A percentile compares a stretch with the other conserved stretches of the same genome.
These are phyloP conservation scores for Drosophila ezoana DNA, from an alignment of 2,888 invertebrate species.

Conservation along the genomic window DNA sequence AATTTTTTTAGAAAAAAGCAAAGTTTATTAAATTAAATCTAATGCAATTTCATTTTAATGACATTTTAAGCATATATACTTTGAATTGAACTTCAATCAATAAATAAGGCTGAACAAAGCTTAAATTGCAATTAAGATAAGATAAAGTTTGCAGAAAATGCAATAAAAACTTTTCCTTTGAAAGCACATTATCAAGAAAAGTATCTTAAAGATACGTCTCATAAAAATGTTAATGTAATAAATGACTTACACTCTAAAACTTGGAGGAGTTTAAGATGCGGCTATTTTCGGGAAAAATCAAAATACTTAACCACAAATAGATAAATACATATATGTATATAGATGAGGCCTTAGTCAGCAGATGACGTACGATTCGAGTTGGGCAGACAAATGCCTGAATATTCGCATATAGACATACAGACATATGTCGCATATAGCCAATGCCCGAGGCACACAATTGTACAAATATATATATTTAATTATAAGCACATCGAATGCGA, in stretches of 20 bases:
- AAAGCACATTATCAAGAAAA: slow-evolving; percentile 1
- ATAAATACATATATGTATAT: slow-evolving; percentile 1
- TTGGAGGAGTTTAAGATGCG: no score
- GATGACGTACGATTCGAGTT: slow-evolving; percentile 55
- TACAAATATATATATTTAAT: slow-evolving; percentile 33
- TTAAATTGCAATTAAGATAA: not conserved
- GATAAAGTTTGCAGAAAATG: slow-evolving; percentile 13
- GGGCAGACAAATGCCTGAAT: slow-evolving; percentile 32
- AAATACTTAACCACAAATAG: not conserved
- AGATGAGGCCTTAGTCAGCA: slow-evolving; percentile 48
- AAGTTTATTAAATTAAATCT: no score
- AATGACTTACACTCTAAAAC: no score
- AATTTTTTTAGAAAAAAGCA: no score
- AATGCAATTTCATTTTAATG: no score
- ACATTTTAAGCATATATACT: no score
- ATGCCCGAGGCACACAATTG: slow-evolving; percentile 48
- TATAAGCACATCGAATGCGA: slow-evolving; percentile 35
- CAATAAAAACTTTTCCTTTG: no score
- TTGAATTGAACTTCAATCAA: no score
- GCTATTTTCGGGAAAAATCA: no score
- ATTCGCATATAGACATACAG: slow-evolving; percentile 16
- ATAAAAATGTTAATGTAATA: not conserved
- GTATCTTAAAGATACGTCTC: no score
- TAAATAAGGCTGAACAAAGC: no score
- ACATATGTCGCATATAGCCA: slow-evolving; percentile 58